phyloP scores from a whole-genome alignment of 2,888 invertebrate genomes.

The Chelonus formosanus region DNA sequence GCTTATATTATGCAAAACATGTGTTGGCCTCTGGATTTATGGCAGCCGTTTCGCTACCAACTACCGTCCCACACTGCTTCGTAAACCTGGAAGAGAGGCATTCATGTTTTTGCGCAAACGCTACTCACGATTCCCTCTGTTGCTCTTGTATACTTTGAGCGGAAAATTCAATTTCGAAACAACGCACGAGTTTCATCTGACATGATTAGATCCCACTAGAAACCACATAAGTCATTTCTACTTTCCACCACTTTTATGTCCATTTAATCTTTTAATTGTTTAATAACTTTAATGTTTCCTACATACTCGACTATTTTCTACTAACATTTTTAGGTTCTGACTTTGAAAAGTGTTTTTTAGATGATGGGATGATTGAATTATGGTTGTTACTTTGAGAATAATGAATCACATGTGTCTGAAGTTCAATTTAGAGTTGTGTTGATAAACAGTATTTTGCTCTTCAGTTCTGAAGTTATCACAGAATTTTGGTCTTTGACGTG shows the following conservation, averaged over 20 bases:
- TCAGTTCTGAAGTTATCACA: too few species aligned
- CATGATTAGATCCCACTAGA: conserved; percentile 10
- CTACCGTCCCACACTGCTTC: conserved; percentile 45
- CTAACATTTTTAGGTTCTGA: neutral
- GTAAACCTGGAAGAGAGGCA: conserved; percentile 33
- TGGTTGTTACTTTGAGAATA: too few species aligned
- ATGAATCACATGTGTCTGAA: too few species aligned
- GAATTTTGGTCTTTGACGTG: too few species aligned
- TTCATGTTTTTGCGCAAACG: conserved; percentile 38
- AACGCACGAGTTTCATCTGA: conserved; percentile 19
- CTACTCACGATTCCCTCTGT: conserved; percentile 27
- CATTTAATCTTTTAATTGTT: conserved; percentile 21
- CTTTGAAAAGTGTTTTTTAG: too few species aligned
- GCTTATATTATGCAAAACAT: conserved; percentile 64
- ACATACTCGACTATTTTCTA: too few species aligned
- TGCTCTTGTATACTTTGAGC: conserved; percentile 23
- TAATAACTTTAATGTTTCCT: too few species aligned
- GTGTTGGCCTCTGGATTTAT: conserved; percentile 60
- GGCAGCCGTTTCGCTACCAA: conserved; percentile 57
- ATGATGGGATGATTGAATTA: too few species aligned
- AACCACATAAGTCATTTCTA: conserved; percentile 13
- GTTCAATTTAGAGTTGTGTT: too few species aligned
- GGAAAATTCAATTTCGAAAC: conserved; percentile 31
- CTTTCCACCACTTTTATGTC: conserved; percentile 24
- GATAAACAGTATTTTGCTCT: too few species aligned